A percentile compares a stretch with the other conserved stretches of the same genome.
phyloP scores from a whole-genome alignment of 2,797 vertebrate genomes.

The Erethizon dorsatum region DNA sequence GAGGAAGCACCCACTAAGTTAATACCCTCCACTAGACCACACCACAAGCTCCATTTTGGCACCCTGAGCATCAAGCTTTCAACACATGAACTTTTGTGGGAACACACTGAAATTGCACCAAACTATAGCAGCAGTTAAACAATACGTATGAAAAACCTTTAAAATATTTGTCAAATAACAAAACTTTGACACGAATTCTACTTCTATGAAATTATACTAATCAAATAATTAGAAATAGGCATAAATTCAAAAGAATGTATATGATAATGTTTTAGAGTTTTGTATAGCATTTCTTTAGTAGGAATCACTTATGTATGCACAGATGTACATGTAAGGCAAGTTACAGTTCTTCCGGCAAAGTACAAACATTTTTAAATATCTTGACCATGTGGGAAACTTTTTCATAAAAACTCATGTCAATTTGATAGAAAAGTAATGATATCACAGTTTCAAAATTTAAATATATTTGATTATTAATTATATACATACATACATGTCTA shows the following conservation, averaged over 20 bases:
- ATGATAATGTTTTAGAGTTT: neutral
- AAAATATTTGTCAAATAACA: slow-evolving; percentile 22
- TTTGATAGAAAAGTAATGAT: neutral
- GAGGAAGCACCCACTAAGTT: neutral
- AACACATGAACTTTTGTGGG: neutral
- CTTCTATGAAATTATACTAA: neutral
- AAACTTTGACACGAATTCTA: slow-evolving; percentile 19
- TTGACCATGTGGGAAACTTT: neutral
- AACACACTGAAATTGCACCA: neutral
- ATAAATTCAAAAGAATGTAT: neutral
- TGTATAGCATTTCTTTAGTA: neutral
- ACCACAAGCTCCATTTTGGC: neutral
- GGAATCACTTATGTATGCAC: neutral
- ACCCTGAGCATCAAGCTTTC: neutral
- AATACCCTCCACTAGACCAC: neutral
- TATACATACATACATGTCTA: neutral
- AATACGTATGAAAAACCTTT: neutral
- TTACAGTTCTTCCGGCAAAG: neutral
- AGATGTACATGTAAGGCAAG: neutral
- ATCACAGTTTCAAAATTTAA: neutral
- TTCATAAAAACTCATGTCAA: neutral
- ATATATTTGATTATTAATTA: neutral
- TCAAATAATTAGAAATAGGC: slow-evolving; percentile 11
- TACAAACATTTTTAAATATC: neutral
- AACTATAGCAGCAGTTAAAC: neutral